A percentile compares a stretch with the other conserved stretches of the same genome.
These are phyloP conservation scores for Crepidodera aurea DNA, from an alignment of 2,888 invertebrate genomes.

Conservation along the genomic window DNA sequence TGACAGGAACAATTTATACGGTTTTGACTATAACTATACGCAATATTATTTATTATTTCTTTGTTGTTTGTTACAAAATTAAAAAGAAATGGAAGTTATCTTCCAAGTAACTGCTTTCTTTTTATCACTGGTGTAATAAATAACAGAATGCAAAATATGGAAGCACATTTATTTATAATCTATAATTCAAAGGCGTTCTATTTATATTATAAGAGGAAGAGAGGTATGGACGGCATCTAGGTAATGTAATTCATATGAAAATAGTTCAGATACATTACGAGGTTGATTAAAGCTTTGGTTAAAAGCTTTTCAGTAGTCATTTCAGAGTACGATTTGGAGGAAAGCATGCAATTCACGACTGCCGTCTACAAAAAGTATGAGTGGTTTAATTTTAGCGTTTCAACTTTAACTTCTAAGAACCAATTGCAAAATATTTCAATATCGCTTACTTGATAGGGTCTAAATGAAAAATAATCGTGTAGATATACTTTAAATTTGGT, in stretches of 20 bases:
- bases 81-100: too few relatives aligned
- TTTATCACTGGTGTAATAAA: background rate
- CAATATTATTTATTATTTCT: too few relatives aligned
- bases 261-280: slow-evolving; percentile 42
- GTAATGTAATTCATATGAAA: slow-evolving; percentile 40
- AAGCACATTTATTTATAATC: slow-evolving; percentile 28
- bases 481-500: background rate
- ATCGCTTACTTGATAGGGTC: background rate
- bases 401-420: background rate
- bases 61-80: too few relatives aligned
- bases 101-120: too few relatives aligned
- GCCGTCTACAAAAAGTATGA: background rate
- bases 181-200: slow-evolving; percentile 35
- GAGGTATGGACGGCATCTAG: slow-evolving; percentile 26
- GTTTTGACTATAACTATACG: too few relatives aligned
- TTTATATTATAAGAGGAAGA: slow-evolving; percentile 41
- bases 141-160: slow-evolving; percentile 13
- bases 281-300: slow-evolving; percentile 44
- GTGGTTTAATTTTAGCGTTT: background rate
- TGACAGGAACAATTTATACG: too few relatives aligned
- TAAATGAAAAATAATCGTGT: background rate
- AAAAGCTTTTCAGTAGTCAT: slow-evolving; percentile 48
- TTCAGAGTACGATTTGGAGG: slow-evolving; percentile 45
- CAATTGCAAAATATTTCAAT: background rate
- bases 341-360: slow-evolving; percentile 45